Base-by-base conservation (phyloP, 2,888 invertebrate species). In the Synergus japonicus region DNA sequence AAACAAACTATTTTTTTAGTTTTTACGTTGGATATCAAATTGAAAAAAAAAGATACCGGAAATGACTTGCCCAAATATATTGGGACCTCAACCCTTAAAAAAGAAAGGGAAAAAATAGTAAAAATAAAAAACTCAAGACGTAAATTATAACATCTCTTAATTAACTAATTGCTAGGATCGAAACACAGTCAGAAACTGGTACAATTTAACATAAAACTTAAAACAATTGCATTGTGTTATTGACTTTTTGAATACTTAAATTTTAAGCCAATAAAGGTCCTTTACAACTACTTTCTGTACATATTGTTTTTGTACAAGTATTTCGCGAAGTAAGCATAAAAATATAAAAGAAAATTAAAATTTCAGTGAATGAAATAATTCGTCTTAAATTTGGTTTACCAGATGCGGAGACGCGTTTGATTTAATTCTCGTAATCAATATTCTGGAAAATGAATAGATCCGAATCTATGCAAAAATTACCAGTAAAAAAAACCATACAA, bases 361-460 rank as follows among this genome's bases (percentile, higher is more conserved):
- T 66, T 22, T 22, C 46, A 67, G 4, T 63, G 12, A 67, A 67
- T 22, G 8, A 73, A 54, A 49, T 49, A 54, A 69, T 46, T 46
- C 22, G 2, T 49, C 54, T 37, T 4, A n/a, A 73, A 18, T 37
- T 2, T 67, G 67, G 67, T 67, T 67, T 46, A 18, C 22, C 15
- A 63, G 67, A 67, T 15, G 67, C 67, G 22, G 10, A 37, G 66
- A 66, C 43, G 66, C 43, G 41, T 73, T 73, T 73, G 73, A 73
- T 73, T 73, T 49, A 1, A 37, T n/a, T 37, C 12, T 41, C 73
- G 73, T 84, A 80, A 88, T 86, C 85, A 86, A 88, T 86, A 89
- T 89, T 89, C 89, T 89, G 89, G 88, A 89, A 89, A 88, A 84
- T 85, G 84, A 76, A 82, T 81, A 66, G 73, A 82, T 65, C 67